Evolutionary conservation across 35 echinoderm and acorn worm species (phyloP).

Genomic region (Ophioderma brevispina): DNA sequence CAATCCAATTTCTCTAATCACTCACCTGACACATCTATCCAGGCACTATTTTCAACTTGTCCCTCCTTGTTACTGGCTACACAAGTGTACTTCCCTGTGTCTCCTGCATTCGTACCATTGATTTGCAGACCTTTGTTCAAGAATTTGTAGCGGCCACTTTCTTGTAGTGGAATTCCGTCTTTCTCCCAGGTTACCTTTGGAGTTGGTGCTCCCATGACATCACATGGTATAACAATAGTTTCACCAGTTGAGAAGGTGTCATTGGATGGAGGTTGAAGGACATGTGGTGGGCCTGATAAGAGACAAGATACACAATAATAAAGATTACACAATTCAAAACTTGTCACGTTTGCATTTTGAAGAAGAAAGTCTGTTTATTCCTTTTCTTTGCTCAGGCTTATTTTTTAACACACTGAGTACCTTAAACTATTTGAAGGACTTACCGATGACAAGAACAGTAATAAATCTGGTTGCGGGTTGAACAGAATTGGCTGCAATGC

Average conservation of each 20-base stretch:
- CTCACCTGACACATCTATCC: conserved; percentile 78
- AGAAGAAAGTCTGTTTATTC: too few species aligned
- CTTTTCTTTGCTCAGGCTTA: too few species aligned
- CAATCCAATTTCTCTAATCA: neutral
- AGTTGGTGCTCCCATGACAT: conserved; percentile 77
- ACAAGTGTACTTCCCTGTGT: conserved; percentile 70
- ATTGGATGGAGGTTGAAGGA: conserved; percentile 59
- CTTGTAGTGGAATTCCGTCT: conserved; percentile 18
- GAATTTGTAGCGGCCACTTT: conserved; percentile 16
- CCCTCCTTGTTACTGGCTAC: conserved; percentile 65
- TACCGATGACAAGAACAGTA: conserved; percentile 76
- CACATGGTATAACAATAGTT: conserved; percentile 61
- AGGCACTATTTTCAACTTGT: conserved; percentile 21
- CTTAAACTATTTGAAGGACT: too few species aligned
- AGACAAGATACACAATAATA: neutral
- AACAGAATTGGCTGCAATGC: conserved; percentile 81
- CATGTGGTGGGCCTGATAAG: conserved; percentile 81
- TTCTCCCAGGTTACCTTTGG: conserved; percentile 72
- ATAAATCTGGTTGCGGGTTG: conserved; percentile 9
- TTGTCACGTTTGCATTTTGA: too few species aligned
- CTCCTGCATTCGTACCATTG: conserved; percentile 13
- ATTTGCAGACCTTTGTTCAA: conserved; percentile 30
- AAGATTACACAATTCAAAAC: too few species aligned
- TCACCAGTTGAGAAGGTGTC: conserved; percentile 50
- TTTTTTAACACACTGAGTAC: too few species aligned